These are phyloP conservation scores for Caenorhabditis uteleia DNA, from an alignment of 2,888 invertebrate species.

Conservation along the genomic window DNA sequence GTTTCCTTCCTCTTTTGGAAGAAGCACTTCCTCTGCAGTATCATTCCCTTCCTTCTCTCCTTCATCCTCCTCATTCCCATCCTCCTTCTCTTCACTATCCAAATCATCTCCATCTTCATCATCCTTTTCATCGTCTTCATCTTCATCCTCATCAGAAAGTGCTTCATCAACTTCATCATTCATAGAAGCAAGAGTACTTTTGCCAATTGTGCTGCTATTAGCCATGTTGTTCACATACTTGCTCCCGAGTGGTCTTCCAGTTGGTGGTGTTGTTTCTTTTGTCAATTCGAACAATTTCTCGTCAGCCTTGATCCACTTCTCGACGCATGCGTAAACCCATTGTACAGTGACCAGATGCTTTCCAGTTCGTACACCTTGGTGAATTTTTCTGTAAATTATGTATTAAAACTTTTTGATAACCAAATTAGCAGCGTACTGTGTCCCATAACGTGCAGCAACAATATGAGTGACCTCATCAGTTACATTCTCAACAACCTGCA, in stretches of 20 bases:
- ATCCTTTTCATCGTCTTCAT: constrained; percentile 34
- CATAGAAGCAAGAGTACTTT: constrained; percentile 50
- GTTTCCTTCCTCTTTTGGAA: neutral
- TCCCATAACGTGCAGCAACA: constrained; percentile 75
- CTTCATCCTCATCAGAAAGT: constrained; percentile 47
- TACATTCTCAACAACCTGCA: constrained; percentile 38
- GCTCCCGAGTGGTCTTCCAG: constrained; percentile 26
- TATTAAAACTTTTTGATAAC: neutral
- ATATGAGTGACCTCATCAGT: constrained; percentile 82
- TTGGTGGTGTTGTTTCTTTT: constrained; percentile 32
- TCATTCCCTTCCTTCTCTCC: constrained; percentile 3
- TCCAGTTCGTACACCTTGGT: constrained; percentile 43
- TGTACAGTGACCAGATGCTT: constrained; percentile 58
- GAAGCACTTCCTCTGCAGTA: neutral
- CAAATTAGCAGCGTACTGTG: constrained; percentile 46
- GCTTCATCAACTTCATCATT: constrained; percentile 54
- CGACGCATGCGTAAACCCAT: constrained; percentile 62
- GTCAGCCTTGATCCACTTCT: constrained; percentile 58
- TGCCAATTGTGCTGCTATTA: constrained; percentile 44
- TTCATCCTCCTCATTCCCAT: constrained; percentile 11
- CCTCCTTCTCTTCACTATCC: constrained; percentile 2
- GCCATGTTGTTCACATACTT: constrained; percentile 39
- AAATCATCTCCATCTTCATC: constrained; percentile 16
- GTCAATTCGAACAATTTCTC: constrained; percentile 47
- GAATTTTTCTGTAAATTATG: constrained; percentile 56